Conservation (phyloP, 2,113 vertebrate species). For the Barnardius zonarius region DNA sequence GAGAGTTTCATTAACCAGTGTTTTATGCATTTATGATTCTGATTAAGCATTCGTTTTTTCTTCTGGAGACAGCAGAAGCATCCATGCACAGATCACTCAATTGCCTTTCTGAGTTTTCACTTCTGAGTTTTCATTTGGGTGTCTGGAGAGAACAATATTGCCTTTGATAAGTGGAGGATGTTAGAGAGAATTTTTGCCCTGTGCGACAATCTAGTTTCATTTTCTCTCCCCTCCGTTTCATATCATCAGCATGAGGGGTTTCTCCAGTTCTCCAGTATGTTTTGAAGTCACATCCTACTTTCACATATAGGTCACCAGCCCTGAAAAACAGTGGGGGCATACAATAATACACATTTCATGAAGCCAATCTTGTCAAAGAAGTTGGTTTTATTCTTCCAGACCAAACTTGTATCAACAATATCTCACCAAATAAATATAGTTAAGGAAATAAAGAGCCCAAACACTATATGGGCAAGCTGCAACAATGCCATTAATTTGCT, state of each 20-base stretch:
- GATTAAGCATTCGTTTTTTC: background rate
- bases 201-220: background rate
- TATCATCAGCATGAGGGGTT: background rate
- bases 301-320: background rate
- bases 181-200: background rate
- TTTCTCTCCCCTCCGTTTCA: background rate
- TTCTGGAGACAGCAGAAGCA: background rate
- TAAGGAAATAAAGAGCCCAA: background rate
- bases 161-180: background rate
- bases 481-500: constrained; percentile 4
- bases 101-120: background rate
- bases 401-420: background rate
- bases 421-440: background rate
- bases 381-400: background rate
- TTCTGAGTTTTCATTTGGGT: background rate
- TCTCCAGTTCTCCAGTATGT: background rate
- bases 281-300: background rate
- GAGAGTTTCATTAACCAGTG: background rate
- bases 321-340: background rate
- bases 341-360: background rate
- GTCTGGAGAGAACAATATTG: background rate
- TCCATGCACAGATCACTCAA: background rate
- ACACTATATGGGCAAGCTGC: constrained; percentile 21
- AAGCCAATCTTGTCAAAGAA: background rate
- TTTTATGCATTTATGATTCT: background rate